These are phyloP conservation scores for Cephus pygmeus DNA, from an alignment of 2,888 invertebrate species.

Conservation along the genomic window DNA sequence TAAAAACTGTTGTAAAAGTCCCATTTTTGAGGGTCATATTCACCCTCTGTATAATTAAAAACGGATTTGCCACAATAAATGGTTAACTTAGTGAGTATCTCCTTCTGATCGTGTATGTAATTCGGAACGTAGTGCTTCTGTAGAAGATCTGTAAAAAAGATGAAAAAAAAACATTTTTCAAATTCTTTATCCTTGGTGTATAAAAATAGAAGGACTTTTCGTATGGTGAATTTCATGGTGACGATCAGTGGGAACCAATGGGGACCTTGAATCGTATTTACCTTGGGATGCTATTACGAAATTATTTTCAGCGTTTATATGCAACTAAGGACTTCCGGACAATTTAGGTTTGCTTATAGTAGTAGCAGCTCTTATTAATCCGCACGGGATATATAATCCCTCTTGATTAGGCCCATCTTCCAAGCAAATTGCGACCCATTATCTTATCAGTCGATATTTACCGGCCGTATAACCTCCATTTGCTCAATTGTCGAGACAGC, in stretches of 20 bases:
- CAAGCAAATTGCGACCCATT: conserved; percentile 52
- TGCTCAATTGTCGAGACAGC: conserved; percentile 34
- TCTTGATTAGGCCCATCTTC: conserved; percentile 19
- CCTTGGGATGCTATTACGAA: not conserved
- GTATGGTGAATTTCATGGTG: not conserved
- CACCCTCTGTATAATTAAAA: conserved; percentile 72
- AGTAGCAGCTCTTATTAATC: conserved; percentile 25
- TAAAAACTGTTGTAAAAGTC: conserved; percentile 92
- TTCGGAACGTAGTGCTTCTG: conserved; percentile 71
- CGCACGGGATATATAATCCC: conserved; percentile 27
- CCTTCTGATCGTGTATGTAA: conserved; percentile 69
- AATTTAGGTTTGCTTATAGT: not conserved
- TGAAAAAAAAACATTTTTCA: conserved; percentile 49
- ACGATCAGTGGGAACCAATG: not conserved
- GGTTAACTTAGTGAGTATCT: conserved; percentile 73
- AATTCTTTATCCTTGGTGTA: not conserved
- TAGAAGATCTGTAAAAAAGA: conserved; percentile 71
- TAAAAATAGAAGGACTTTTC: not conserved
- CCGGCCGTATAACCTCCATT: conserved; percentile 41
- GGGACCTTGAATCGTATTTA: not conserved
- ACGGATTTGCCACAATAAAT: conserved; percentile 83
- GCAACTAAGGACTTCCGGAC: not conserved
- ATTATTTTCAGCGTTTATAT: not conserved
- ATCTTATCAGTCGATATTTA: conserved; percentile 60
- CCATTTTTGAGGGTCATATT: conserved; percentile 78